A percentile compares a stretch with the other conserved stretches of the same genome.
Conservation (phyloP, 2,888 invertebrate genomes). For the Gonocerus acuteangulatus region DNA sequence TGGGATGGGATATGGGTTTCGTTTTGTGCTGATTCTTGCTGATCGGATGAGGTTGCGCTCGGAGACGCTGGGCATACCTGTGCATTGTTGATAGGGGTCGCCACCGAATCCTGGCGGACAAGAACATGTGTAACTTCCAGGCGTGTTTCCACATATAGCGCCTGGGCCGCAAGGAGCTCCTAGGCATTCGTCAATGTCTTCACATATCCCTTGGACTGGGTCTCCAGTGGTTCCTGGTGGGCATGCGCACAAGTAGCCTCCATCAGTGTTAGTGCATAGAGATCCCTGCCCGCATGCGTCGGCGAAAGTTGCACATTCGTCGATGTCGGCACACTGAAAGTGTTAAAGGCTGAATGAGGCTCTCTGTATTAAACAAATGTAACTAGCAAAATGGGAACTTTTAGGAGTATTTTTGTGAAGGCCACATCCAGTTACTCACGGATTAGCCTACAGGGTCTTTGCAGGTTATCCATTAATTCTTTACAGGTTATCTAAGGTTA, state of each 20-base stretch:
- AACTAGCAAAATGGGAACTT: no score
- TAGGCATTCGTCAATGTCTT: conserved; percentile 67
- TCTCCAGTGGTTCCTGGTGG: conserved; percentile 74
- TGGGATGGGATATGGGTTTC: no score
- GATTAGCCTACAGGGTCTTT: no score
- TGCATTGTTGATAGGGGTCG: conserved; percentile 53
- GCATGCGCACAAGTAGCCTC: conserved; percentile 76
- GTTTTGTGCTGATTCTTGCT: no score
- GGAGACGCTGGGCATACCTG: conserved; percentile 18
- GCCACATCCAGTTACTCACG: no score
- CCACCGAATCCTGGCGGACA: conserved; percentile 79
- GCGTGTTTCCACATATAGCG: conserved; percentile 69
- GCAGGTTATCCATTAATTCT: no score
- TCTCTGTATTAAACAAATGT: neutral
- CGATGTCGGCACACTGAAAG: conserved; percentile 66
- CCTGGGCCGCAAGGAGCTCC: conserved; percentile 61
- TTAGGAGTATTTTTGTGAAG: no score
- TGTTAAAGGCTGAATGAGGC: neutral
- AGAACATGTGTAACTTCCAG: conserved; percentile 69
- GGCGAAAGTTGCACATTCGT: conserved; percentile 64
- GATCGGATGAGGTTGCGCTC: no score
- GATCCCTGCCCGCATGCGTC: conserved; percentile 71
- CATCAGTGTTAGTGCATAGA: conserved; percentile 68
- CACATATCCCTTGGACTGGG: conserved; percentile 63
- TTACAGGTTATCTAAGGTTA: no score